phyloP scores from a whole-genome alignment of 2,888 invertebrate genomes.

The Thyatira batis region DNA sequence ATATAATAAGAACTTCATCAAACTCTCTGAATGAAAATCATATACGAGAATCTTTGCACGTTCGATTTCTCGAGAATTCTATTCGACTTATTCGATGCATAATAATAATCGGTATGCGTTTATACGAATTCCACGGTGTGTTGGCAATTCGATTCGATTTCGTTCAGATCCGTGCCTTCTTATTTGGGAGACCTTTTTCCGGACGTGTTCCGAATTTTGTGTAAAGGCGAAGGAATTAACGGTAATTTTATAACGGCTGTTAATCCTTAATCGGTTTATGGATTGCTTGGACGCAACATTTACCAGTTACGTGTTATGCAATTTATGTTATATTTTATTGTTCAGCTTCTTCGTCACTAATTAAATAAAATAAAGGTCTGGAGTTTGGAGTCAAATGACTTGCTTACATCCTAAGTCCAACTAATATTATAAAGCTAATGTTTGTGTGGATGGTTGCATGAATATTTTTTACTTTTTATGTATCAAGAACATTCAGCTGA shows the following conservation, averaged over 20 bases:
- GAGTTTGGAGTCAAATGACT: too few relatives aligned
- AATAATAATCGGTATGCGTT: constrained; percentile 66
- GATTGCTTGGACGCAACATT: neutral
- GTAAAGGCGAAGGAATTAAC: constrained; percentile 22
- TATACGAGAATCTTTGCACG: constrained; percentile 46
- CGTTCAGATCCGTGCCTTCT: constrained; percentile 30
- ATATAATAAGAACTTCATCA: constrained; percentile 4
- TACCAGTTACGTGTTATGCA: neutral
- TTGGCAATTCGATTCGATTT: constrained; percentile 45
- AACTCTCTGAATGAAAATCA: constrained; percentile 40
- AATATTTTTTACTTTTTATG: too few relatives aligned
- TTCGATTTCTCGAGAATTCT: constrained; percentile 22
- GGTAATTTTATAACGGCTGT: constrained; percentile 6
- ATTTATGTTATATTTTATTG: neutral
- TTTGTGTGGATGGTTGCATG: too few relatives aligned
- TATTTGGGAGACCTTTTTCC: constrained; percentile 49
- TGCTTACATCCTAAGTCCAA: too few relatives aligned
- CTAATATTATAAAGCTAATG: too few relatives aligned
- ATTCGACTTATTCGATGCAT: constrained; percentile 57
- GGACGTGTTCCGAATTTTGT: constrained; percentile 52
- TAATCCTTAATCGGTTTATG: constrained; percentile 3
- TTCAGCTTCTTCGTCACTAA: too few relatives aligned
- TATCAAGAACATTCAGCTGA: too few relatives aligned
- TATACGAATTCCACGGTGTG: constrained; percentile 57
- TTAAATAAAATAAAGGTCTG: too few relatives aligned